Percentiles rank a stretch among this genome's conserved stretches.
phyloP scores from a whole-genome alignment of 2,888 invertebrate species.

The Periphyllus acericola region DNA sequence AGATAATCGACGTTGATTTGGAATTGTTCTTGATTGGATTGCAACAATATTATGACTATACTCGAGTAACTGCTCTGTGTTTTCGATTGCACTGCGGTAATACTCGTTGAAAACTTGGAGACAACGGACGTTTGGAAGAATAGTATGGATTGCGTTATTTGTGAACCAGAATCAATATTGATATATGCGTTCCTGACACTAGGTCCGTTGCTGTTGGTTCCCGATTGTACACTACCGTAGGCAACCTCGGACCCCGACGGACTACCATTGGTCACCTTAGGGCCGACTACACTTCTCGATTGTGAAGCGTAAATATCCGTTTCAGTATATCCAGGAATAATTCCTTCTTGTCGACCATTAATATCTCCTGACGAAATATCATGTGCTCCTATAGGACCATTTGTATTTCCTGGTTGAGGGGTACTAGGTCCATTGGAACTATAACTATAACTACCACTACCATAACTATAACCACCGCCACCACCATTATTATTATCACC shows the following conservation, averaged over 20 bases:
- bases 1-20: neutral
- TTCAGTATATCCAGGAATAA: no score
- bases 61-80: neutral
- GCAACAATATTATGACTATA: neutral
- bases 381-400: no score
- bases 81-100: neutral
- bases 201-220: neutral
- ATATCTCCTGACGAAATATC: no score
- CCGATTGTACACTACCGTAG: no score
- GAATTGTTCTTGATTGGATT: neutral
- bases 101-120: neutral
- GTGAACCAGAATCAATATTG: neutral
- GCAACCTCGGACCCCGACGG: neutral
- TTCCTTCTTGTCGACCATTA: no score
- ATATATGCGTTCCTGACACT: neutral
- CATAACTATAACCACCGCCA: neutral
- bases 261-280: neutral
- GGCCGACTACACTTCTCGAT: no score
- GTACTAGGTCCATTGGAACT: no score
- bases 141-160: neutral
- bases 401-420: no score
- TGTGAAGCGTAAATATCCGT: no score
- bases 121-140: neutral
- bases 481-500: neutral
- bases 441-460: neutral